These are phyloP conservation scores for Platycnemis pennipes DNA, from an alignment of 2,888 invertebrate species.

Conservation along the genomic window DNA sequence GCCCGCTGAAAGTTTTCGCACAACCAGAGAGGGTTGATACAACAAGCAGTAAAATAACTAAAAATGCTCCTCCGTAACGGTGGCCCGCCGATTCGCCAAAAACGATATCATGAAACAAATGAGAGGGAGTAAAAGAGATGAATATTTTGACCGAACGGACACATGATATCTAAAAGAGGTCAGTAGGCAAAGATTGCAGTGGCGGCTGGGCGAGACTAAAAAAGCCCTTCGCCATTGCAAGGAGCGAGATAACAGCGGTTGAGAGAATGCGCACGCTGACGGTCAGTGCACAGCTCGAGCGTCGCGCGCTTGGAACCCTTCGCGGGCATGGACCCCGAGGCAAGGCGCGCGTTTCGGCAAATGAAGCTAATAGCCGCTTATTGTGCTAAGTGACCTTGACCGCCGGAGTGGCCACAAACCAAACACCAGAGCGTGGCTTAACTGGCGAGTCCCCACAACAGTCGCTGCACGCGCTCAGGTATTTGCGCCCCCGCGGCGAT, in stretches of 20 bases:
- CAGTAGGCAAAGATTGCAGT: too few relatives aligned
- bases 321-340: not conserved
- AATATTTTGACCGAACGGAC: too few relatives aligned
- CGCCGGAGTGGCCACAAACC: not conserved
- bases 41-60: too few relatives aligned
- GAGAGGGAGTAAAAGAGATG: too few relatives aligned
- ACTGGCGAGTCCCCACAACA: not conserved
- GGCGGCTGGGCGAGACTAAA: too few relatives aligned
- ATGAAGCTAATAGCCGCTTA: not conserved
- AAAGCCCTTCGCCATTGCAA: not conserved
- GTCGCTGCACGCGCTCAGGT: not conserved
- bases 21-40: too few relatives aligned
- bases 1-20: too few relatives aligned
- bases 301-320: not conserved
- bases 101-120: too few relatives aligned
- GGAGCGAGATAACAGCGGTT: not conserved
- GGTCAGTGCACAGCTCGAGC: not conserved
- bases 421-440: not conserved
- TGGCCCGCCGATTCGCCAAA: too few relatives aligned
- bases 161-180: too few relatives aligned
- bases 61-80: too few relatives aligned
- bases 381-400: conserved; percentile 21
- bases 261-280: not conserved
- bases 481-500: not conserved
- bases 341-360: not conserved